Evolutionary conservation across 2,113 vertebrate species (phyloP).

Genomic region (Lathamus discolor): DNA sequence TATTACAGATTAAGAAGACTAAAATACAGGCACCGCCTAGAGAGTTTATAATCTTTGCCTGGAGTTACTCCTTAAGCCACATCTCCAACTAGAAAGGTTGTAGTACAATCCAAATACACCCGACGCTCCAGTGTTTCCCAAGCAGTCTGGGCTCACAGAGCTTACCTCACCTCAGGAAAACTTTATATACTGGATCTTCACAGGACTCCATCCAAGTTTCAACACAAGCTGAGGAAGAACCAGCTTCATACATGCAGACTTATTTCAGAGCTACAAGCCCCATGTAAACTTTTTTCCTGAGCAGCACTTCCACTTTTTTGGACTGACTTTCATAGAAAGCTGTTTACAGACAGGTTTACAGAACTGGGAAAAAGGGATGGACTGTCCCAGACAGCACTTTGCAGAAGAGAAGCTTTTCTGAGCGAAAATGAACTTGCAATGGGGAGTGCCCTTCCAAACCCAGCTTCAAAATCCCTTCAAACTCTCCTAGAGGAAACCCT

Average conservation of each 20-base stretch:
- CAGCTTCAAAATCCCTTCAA: neutral
- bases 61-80: neutral
- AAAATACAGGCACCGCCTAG: neutral
- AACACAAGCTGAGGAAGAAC: neutral
- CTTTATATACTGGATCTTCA: neutral
- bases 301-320: neutral
- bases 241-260: fast-evolving
- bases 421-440: neutral
- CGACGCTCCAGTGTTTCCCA: neutral
- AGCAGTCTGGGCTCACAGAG: fast-evolving
- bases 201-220: neutral
- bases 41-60: neutral
- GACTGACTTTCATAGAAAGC: neutral
- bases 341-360: neutral
- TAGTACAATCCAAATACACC: neutral
- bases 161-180: neutral
- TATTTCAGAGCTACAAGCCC: neutral
- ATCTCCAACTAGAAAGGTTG: neutral
- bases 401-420: neutral
- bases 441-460: neutral
- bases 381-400: neutral
- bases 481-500: neutral
- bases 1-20: neutral
- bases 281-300: neutral
- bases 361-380: neutral